A percentile compares a stretch with the other conserved stretches of the same genome.
phyloP scores from a whole-genome alignment of 2,888 invertebrate genomes.

The Incurvaria masculella region DNA sequence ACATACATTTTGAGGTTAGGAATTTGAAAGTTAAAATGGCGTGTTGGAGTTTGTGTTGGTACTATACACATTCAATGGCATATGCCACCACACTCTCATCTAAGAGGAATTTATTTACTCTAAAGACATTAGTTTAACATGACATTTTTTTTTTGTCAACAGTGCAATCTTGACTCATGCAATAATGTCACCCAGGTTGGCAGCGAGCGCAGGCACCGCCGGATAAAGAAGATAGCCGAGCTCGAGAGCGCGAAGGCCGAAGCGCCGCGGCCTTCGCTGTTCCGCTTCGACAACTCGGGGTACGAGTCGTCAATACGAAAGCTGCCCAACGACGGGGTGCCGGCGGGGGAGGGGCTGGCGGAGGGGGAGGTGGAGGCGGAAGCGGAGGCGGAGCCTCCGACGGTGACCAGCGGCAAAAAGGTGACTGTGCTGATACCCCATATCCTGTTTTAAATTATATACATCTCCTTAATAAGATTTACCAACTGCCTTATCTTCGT shows the following conservation, averaged over 20 bases:
- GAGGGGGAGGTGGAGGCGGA: conserved; percentile 7
- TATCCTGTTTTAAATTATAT: no score
- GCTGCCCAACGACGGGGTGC: conserved; percentile 9
- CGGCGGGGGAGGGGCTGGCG: background rate
- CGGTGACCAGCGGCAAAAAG: background rate
- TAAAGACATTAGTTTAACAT: no score
- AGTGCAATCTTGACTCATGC: conserved; percentile 3
- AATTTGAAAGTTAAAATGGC: no score
- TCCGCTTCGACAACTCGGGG: conserved; percentile 10
- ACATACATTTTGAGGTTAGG: no score
- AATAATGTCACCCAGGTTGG: conserved; percentile 18
- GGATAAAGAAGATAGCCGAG: conserved; percentile 19
- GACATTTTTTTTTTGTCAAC: conserved; percentile 1
- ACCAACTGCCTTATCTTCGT: no score
- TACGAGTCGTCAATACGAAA: conserved; percentile 14
- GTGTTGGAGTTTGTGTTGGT: no score
- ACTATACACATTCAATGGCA: no score
- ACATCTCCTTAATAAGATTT: no score
- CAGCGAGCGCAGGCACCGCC: conserved; percentile 22
- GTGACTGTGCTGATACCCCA: no score
- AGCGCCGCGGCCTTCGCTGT: conserved; percentile 4
- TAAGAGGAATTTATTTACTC: no score
- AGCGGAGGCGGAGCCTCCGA: conserved; percentile 9
- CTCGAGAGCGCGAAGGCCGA: conserved; percentile 7
- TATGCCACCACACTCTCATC: no score